Percentiles rank a stretch among this genome's conserved stretches.
phyloP scores from a whole-genome alignment of 2,113 vertebrate genomes.

The Bagarius yarrelli region DNA sequence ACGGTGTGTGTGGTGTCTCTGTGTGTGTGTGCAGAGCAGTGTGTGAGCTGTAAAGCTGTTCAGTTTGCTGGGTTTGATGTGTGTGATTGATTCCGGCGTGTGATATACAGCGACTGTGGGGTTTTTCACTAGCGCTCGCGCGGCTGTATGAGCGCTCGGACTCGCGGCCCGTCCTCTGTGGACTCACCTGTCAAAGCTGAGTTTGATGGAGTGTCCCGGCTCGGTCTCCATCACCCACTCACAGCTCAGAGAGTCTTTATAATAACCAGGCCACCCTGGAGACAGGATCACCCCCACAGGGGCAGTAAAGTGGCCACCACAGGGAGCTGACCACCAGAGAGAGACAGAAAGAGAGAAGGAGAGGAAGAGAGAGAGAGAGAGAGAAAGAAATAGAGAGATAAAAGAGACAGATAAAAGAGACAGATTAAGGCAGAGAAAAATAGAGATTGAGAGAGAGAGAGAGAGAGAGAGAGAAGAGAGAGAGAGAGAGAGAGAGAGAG shows the following conservation, averaged over 20 bases:
- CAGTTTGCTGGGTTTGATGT: slow-evolving; percentile 2
- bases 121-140: neutral
- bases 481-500: too few relatives aligned
- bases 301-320: slow-evolving; percentile 95
- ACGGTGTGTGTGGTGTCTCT: too few relatives aligned
- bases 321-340: slow-evolving; percentile 78
- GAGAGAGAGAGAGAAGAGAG: neutral
- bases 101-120: neutral
- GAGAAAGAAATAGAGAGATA: slow-evolving; percentile 5
- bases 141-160: neutral
- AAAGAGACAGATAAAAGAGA: neutral
- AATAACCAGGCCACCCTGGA: slow-evolving; percentile 97
- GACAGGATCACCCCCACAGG: slow-evolving; percentile 94
- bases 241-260: slow-evolving; percentile 98
- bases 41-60: neutral
- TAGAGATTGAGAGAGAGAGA: neutral
- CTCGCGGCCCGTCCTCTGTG: neutral
- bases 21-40: too few relatives aligned
- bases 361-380: neutral
- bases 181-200: slow-evolving; percentile 95
- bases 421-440: neutral
- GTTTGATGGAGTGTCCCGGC: slow-evolving; percentile 94
- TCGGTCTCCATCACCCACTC: slow-evolving; percentile 99
- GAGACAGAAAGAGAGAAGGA: neutral
- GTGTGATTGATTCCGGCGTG: neutral